These are phyloP conservation scores for Sprattus sprattus DNA, from an alignment of 2,113 vertebrate genomes.

Conservation along the genomic window DNA sequence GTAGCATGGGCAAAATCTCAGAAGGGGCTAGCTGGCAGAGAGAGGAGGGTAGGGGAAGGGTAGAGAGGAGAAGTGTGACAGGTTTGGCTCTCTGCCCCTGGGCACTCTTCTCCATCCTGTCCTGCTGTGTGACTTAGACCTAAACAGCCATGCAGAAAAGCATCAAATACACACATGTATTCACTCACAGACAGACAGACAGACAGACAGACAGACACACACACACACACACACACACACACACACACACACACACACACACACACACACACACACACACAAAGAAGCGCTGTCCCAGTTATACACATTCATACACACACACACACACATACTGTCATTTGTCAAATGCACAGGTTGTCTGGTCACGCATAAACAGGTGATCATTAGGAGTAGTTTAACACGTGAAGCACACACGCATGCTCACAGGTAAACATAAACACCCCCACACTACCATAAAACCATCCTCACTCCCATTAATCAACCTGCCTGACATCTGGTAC, in stretches of 20 bases:
- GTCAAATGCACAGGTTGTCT: neutral
- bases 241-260: neutral
- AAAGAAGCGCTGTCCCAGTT: neutral
- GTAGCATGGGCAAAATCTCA: neutral
- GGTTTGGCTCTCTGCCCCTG: neutral
- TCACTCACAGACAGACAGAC: neutral
- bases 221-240: neutral
- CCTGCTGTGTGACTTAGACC: neutral
- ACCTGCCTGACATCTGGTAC: neutral
- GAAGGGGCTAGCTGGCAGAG: neutral
- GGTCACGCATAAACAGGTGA: neutral
- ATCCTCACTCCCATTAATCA: neutral
- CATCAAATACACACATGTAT: neutral
- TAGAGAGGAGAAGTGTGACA: neutral
- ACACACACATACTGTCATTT: neutral
- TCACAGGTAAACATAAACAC: slow-evolving; percentile 46
- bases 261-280: neutral
- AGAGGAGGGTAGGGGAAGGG: neutral
- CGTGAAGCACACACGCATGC: slow-evolving; percentile 9
- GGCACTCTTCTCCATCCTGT: neutral
- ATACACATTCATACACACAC: neutral
- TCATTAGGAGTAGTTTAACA: neutral
- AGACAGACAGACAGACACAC: neutral
- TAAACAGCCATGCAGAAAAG: neutral
- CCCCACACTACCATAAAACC: slow-evolving; percentile 39